Conservation (phyloP, 2,113 vertebrate species). For the Copsychus sechellarum region DNA sequence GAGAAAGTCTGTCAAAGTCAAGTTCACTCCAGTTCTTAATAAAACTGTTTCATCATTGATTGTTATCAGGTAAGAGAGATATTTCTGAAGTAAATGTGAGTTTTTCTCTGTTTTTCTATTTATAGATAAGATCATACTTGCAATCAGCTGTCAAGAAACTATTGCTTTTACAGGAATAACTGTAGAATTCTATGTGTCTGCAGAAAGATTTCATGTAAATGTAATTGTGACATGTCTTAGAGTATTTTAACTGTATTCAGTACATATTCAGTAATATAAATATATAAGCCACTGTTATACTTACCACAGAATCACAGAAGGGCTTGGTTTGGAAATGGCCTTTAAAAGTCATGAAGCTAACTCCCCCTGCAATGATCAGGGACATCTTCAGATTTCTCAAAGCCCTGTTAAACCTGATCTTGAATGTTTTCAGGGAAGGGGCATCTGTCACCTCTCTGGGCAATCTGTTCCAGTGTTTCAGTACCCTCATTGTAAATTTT, state of each 20-base stretch:
- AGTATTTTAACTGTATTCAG: neutral
- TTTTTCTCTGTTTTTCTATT: neutral
- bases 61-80: slow-evolving; percentile 88
- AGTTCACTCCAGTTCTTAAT: slow-evolving; percentile 89
- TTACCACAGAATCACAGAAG: neutral
- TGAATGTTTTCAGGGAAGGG: neutral
- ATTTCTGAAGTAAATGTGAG: neutral
- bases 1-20: slow-evolving; percentile 85
- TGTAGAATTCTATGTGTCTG: neutral
- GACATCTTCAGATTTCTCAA: neutral
- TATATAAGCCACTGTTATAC: neutral
- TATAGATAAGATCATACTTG: neutral
- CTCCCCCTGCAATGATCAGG: neutral
- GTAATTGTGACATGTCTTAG: neutral
- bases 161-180: neutral
- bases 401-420: neutral
- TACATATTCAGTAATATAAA: neutral
- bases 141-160: neutral
- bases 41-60: slow-evolving; percentile 92
- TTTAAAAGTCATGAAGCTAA: neutral
- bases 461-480: neutral
- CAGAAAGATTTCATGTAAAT: neutral
- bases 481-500: neutral
- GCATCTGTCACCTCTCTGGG: neutral
- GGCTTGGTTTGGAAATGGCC: neutral